Percentiles rank a stretch among this genome's conserved stretches.
phyloP scores from a whole-genome alignment of 1,140 invertebrate genomes.

The Drosophila ercepeae region DNA sequence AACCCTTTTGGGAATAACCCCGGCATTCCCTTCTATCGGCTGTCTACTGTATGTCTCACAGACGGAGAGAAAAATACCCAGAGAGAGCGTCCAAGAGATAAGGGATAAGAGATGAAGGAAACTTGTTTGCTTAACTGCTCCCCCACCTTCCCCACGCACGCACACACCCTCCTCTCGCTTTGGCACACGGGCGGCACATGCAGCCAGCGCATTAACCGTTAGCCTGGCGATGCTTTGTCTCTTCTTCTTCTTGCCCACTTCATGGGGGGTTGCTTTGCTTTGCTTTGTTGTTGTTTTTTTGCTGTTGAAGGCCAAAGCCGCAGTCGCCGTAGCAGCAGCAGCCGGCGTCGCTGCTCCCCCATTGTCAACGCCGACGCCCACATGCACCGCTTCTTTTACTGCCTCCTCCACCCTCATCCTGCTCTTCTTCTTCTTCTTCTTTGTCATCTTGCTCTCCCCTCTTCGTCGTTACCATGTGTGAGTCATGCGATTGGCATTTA shows the following conservation, averaged over 20 bases:
- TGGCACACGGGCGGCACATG: conserved; percentile 13
- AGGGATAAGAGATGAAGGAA: conserved; percentile 36
- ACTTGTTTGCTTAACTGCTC: conserved; percentile 34
- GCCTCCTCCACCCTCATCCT: conserved; percentile 16
- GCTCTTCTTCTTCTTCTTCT: background rate
- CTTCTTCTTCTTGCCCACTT: conserved; percentile 33
- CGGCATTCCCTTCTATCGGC: background rate
- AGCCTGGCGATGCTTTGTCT: conserved; percentile 44
- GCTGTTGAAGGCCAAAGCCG: conserved; percentile 70
- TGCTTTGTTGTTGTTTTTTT: background rate
- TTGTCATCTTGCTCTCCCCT: conserved; percentile 2
- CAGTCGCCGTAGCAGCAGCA: conserved; percentile 34
- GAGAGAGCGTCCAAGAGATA: conserved; percentile 5
- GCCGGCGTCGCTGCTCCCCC: conserved; percentile 28
- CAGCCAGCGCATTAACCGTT: conserved; percentile 53
- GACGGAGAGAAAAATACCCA: background rate
- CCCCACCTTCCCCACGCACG: background rate
- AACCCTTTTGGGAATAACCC: background rate
- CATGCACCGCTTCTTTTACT: conserved; percentile 70
- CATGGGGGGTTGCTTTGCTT: conserved; percentile 69
- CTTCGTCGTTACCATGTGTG: conserved; percentile 18
- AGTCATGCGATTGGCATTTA: conserved; percentile 67
- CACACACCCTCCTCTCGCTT: conserved; percentile 14
- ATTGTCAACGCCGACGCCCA: conserved; percentile 54
- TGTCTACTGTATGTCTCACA: conserved; percentile 8